Percentiles rank a stretch among this genome's conserved stretches.
phyloP scores from a whole-genome alignment of 2,113 vertebrate genomes.

The Takifugu flavidus region DNA sequence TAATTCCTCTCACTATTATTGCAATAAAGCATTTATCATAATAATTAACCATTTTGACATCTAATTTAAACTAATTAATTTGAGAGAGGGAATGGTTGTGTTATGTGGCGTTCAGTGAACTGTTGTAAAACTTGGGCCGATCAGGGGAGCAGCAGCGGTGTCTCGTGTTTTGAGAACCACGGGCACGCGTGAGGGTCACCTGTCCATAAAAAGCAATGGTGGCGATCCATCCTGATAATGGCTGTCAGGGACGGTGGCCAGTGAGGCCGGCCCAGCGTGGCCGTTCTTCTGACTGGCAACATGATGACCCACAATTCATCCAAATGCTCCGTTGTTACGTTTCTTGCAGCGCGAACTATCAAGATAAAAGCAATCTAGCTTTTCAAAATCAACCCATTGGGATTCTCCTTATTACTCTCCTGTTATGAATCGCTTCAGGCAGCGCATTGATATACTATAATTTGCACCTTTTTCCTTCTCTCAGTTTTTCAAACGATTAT shows the following conservation, averaged over 20 bases:
- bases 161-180: constrained; percentile 17
- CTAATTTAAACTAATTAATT: constrained; percentile 74
- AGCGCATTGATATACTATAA: constrained; percentile 41
- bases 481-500: constrained; percentile 31
- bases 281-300: constrained; percentile 30
- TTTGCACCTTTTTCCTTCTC: constrained; percentile 32
- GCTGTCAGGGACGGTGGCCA: constrained; percentile 32
- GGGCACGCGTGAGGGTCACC: constrained; percentile 34
- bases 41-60: constrained; percentile 76
- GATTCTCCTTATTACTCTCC: constrained; percentile 44
- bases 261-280: constrained; percentile 22
- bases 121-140: constrained; percentile 43
- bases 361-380: constrained; percentile 20
- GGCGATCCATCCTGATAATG: constrained; percentile 50
- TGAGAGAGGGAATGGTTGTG: constrained; percentile 50
- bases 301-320: constrained; percentile 28
- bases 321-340: constrained; percentile 30
- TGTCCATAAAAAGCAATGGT: constrained; percentile 50
- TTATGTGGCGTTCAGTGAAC: constrained; percentile 41
- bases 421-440: constrained; percentile 41
- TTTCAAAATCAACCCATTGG: constrained; percentile 32
- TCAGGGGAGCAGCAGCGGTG: constrained; percentile 19
- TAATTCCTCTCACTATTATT: constrained; percentile 73
- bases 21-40: constrained; percentile 73
- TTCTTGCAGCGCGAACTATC: constrained; percentile 38